phyloP scores from a whole-genome alignment of 2,888 invertebrate species.

The Urechis unicinctus region DNA sequence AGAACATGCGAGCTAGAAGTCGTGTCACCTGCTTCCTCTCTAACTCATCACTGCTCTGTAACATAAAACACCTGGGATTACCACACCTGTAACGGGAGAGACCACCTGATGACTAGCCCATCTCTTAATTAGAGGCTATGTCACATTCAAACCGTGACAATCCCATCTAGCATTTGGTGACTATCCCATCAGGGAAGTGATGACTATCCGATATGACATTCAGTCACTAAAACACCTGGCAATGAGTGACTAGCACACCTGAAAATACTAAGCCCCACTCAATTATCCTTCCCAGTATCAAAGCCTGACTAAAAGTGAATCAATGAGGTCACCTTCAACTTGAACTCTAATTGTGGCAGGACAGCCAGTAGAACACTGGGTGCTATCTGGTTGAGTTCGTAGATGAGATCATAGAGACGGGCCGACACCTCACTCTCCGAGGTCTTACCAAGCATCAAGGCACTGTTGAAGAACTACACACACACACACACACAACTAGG shows the following conservation, averaged over 20 bases:
- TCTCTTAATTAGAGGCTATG: too few relatives aligned
- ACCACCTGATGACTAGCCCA: too few relatives aligned
- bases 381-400: conserved; percentile 89
- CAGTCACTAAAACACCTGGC: too few relatives aligned
- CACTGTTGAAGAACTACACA: conserved; percentile 86
- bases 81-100: too few relatives aligned
- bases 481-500: neutral
- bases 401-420: conserved; percentile 84
- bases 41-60: conserved; percentile 74
- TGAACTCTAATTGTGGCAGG: conserved; percentile 90
- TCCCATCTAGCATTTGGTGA: too few relatives aligned
- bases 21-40: conserved; percentile 74
- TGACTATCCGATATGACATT: too few relatives aligned
- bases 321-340: conserved; percentile 54
- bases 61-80: neutral
- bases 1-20: conserved; percentile 90
- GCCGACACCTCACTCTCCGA: conserved; percentile 46
- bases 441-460: conserved; percentile 84
- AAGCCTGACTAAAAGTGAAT: neutral
- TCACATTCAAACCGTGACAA: too few relatives aligned
- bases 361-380: conserved; percentile 79
- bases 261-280: neutral
- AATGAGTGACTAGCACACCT: too few relatives aligned
- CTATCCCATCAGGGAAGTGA: too few relatives aligned
- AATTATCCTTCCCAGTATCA: neutral